Base-by-base conservation (phyloP, 1,140 invertebrate species). In the Lasioglossum albipes region DNA sequence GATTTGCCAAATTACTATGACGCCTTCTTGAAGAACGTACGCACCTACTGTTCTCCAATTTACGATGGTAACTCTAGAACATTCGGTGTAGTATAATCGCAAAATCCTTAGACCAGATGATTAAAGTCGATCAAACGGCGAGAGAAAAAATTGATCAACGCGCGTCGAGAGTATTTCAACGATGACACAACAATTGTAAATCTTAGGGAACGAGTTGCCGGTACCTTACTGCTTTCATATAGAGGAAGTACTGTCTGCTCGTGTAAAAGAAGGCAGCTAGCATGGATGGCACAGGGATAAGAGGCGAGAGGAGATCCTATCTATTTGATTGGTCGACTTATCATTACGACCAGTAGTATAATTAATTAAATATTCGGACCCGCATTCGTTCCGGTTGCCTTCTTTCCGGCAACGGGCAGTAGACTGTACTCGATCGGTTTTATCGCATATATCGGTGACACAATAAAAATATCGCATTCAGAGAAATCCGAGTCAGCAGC, bases 11-110 rank as follows among this genome's bases (percentile, higher is more conserved):
- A 52, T 20, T 62, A 75, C 64, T 57, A 41, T 62, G n/a, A 79
- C 36, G 36, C 20, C 27, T 68, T 59, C 57, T 13, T 31, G n/a
- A 62, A 36, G 22, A 68, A 62, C 4, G 41, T 57, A 36, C 18
- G 13, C 62, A 20, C 27, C 66, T 68, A 75, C 57, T 75, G 62
- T 69, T 80, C 45, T 59, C 69, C 31, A 36, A 49, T 74, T 67
- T 76, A 27, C 31, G 16, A 12, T 10, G 59, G 41, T 54, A 45
- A 77, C 22, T 20, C 22, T 59, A 66, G 27, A 64, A 82, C 61
- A 71, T 61, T 84, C 36, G 27, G 54, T 64, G 22, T n/a, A 20
- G 27, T 59, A 31, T 10, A 42, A 5, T 61, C 59, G 9, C n/a
- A 9, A 3, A 9, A 3, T 75, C 36, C 20, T 52, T n/a, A 42